Conservation (phyloP, 2,113 vertebrate genomes). For the Gorsachius goisagi region DNA sequence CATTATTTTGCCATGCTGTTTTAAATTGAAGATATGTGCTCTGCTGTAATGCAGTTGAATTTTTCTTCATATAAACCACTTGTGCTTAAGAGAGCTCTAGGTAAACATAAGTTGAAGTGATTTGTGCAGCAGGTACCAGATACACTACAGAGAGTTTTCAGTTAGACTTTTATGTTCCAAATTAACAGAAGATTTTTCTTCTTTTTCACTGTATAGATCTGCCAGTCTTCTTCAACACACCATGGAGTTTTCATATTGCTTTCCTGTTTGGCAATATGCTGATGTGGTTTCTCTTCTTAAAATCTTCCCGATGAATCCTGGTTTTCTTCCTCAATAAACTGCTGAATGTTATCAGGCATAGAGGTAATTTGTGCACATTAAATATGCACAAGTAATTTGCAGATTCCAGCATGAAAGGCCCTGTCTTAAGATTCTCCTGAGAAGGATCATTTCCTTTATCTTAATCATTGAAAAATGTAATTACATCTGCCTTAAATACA, state of each 20-base stretch:
- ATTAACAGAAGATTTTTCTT: background rate
- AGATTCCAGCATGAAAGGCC: background rate
- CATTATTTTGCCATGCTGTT: background rate
- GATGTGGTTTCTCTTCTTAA: conserved; percentile 50
- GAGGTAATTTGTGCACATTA: background rate
- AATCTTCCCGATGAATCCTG: conserved; percentile 40
- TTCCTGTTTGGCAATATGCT: conserved; percentile 26
- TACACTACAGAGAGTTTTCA: background rate
- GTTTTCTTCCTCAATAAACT: conserved; percentile 20
- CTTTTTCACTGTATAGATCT: background rate
- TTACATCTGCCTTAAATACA: background rate
- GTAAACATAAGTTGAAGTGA: background rate
- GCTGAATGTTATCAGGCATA: conserved; percentile 18
- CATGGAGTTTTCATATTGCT: background rate
- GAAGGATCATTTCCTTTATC: background rate
- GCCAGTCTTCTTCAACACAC: background rate
- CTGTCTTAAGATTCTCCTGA: background rate
- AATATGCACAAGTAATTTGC: background rate
- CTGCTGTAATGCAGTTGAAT: background rate
- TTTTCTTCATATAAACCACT: background rate
- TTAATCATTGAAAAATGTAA: background rate
- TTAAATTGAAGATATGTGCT: background rate
- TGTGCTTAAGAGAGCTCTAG: background rate
- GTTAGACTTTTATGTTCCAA: background rate
- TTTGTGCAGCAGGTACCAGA: background rate